These are phyloP conservation scores for Cosmorhoe ocellata DNA, from an alignment of 2,888 invertebrate genomes.

Conservation along the genomic window DNA sequence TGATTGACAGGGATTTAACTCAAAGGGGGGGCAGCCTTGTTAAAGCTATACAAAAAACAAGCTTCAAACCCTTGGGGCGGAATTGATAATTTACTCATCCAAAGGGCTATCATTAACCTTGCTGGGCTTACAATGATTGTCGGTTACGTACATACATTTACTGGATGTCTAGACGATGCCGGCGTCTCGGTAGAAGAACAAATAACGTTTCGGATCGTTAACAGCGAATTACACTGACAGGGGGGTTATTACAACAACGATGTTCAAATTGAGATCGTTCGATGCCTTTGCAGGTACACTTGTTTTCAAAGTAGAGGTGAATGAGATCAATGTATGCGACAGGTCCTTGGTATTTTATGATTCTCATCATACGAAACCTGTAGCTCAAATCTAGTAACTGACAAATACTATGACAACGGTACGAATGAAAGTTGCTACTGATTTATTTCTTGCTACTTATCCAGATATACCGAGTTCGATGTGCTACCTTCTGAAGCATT, in stretches of 20 bases:
- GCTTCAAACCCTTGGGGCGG: slow-evolving; percentile 71
- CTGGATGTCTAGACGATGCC: slow-evolving; percentile 55
- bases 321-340: slow-evolving; percentile 12
- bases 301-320: slow-evolving; percentile 8
- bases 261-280: slow-evolving; percentile 46
- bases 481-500: too few species aligned
- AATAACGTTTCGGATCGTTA: slow-evolving; percentile 80
- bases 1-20: slow-evolving; percentile 32
- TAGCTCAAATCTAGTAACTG: too few species aligned
- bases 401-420: too few species aligned
- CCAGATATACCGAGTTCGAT: too few species aligned
- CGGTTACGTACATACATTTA: slow-evolving; percentile 70
- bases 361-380: too few species aligned
- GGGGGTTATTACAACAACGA: slow-evolving; percentile 68
- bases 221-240: slow-evolving; percentile 65
- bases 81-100: slow-evolving; percentile 81
- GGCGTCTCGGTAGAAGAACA: slow-evolving; percentile 73
- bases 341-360: background rate
- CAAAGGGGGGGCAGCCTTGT: slow-evolving; percentile 58
- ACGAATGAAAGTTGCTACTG: too few species aligned
- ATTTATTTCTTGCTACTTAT: too few species aligned
- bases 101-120: slow-evolving; percentile 78
- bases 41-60: slow-evolving; percentile 71
- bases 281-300: slow-evolving; percentile 48
- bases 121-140: slow-evolving; percentile 74